A percentile compares a stretch with the other conserved stretches of the same genome.
Evolutionary conservation across 1,140 invertebrate genomes (phyloP).

Genomic region (Subanguina moxae): DNA sequence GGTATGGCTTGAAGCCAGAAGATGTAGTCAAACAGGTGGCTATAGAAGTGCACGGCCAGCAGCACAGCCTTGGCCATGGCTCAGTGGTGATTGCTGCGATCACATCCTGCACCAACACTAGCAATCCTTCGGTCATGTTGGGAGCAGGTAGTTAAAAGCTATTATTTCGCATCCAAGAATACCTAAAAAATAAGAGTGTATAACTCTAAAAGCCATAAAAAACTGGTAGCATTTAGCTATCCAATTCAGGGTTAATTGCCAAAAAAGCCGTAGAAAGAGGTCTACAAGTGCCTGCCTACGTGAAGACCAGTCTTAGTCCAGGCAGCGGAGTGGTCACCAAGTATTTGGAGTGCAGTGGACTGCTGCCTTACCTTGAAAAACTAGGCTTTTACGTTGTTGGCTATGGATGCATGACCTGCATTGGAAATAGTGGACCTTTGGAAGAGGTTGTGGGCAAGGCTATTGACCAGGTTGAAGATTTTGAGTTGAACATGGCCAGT

Average conservation of each 20-base stretch:
- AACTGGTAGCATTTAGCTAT: neutral
- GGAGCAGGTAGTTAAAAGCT: constrained; percentile 70
- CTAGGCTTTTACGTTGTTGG: constrained; percentile 65
- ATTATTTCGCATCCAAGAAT: neutral
- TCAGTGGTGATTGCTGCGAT: constrained; percentile 95
- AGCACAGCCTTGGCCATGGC: constrained; percentile 81
- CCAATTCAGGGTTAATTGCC: constrained; percentile 43
- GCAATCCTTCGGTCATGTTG: constrained; percentile 94
- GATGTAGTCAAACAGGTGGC: constrained; percentile 68
- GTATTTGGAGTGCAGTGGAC: constrained; percentile 77
- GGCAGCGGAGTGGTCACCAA: constrained; percentile 96
- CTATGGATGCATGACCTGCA: constrained; percentile 73
- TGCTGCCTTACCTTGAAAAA: constrained; percentile 77
- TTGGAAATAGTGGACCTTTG: constrained; percentile 66
- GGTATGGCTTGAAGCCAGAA: constrained; percentile 75
- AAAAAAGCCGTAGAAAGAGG: constrained; percentile 90
- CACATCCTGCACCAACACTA: constrained; percentile 95
- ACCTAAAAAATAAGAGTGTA: neutral
- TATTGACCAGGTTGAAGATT: constrained; percentile 77
- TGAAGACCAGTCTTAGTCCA: constrained; percentile 92
- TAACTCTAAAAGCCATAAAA: neutral
- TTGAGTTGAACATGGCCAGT: constrained; percentile 15
- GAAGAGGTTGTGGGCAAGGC: constrained; percentile 82
- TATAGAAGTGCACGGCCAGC: constrained; percentile 75
- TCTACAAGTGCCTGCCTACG: constrained; percentile 79